Conservation (phyloP, 2,888 invertebrate species). For the Mylabris sibirica region DNA sequence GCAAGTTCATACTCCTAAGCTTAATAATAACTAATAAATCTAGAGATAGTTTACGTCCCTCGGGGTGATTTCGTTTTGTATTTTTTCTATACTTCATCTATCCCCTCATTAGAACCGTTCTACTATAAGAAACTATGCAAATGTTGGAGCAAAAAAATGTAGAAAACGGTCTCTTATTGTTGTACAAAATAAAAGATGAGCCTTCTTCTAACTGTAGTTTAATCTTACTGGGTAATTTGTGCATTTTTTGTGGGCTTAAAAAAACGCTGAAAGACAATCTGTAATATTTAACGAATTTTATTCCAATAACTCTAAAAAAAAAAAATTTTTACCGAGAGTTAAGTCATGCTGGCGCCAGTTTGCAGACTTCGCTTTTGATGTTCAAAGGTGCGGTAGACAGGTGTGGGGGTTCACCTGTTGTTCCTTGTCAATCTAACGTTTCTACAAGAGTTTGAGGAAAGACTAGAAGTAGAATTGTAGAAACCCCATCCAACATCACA, state of each 20-base stretch:
- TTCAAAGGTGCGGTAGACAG: slow-evolving; percentile 28
- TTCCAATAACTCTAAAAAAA: neutral
- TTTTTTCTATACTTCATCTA: neutral
- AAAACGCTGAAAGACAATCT: neutral
- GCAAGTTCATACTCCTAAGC: too few species aligned
- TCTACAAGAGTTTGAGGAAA: neutral
- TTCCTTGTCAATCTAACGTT: slow-evolving; percentile 32
- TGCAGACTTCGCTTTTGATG: slow-evolving; percentile 31
- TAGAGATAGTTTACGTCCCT: neutral
- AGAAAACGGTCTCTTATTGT: slow-evolving; percentile 39
- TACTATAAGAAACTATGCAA: slow-evolving; percentile 2
- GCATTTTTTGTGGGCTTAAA: neutral
- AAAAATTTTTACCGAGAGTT: slow-evolving; percentile 9
- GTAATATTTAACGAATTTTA: neutral
- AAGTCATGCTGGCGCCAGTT: slow-evolving; percentile 32
- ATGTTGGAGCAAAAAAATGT: slow-evolving; percentile 28
- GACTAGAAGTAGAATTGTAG: slow-evolving; percentile 16
- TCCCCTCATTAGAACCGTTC: slow-evolving; percentile 1
- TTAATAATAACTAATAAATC: neutral
- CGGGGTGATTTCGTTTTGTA: neutral
- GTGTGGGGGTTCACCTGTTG: slow-evolving; percentile 35
- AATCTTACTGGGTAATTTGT: neutral
- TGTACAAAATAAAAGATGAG: slow-evolving; percentile 35
- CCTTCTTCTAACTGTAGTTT: slow-evolving; percentile 14
- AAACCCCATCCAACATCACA: slow-evolving; percentile 35